Conservation (phyloP, 1,140 invertebrate species). For the Saccostrea glomerata region DNA sequence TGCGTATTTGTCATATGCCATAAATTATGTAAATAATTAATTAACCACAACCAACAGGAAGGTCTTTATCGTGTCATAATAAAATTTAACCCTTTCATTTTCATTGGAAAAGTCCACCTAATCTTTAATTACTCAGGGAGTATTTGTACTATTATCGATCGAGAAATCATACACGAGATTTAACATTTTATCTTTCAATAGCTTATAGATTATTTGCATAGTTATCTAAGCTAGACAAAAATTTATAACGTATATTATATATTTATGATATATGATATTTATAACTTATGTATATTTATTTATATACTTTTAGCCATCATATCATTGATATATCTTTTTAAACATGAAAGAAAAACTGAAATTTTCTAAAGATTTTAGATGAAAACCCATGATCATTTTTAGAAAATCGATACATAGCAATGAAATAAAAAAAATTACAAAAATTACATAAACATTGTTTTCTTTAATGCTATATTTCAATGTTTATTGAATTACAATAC, state of each 20-base stretch:
- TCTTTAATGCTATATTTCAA: no score
- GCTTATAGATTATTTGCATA: no score
- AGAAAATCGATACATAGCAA: no score
- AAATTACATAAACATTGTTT: no score
- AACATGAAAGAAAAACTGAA: no score
- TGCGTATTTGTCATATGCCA: not conserved
- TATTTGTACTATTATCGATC: not conserved
- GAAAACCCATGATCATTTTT: no score
- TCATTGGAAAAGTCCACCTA: not conserved
- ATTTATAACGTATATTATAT: not conserved
- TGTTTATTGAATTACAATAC: no score
- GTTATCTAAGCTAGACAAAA: no score
- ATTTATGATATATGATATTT: not conserved
- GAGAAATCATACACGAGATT: not conserved
- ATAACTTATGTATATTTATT: not conserved
- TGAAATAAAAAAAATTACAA: no score
- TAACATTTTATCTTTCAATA: no score
- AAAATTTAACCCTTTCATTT: not conserved
- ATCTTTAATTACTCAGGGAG: not conserved
- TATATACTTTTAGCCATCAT: not conserved
- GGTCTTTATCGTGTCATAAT: conserved; percentile 4
- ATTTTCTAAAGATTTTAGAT: no score
- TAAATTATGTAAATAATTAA: conserved; percentile 28
- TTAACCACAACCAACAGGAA: conserved; percentile 20
- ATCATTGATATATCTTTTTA: no score